Evolutionary conservation across 2,888 invertebrate species (phyloP).

Genomic region (Melanchra persicariae): DNA sequence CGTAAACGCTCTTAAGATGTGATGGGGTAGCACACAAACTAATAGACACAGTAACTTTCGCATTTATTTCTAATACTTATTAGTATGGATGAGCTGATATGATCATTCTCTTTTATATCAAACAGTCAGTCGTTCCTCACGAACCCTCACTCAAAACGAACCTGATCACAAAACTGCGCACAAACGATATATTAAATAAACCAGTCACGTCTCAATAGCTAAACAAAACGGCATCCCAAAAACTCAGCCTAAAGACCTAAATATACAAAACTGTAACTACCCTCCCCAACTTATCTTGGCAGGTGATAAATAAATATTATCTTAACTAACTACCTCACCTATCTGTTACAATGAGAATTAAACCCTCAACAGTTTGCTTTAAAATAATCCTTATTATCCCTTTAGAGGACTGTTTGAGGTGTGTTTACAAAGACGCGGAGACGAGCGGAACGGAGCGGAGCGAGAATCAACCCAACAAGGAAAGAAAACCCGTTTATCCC

Average conservation of each 20-base stretch:
- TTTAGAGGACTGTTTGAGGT: not conserved
- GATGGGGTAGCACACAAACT: too few relatives aligned
- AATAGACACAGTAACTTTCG: too few relatives aligned
- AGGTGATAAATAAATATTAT: conserved; percentile 58
- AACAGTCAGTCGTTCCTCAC: not conserved
- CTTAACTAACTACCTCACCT: conserved; percentile 35
- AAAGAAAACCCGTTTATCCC: too few relatives aligned
- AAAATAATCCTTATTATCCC: conserved; percentile 39
- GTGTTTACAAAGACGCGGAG: not conserved
- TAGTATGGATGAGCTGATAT: too few relatives aligned
- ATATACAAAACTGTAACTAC: conserved; percentile 37
- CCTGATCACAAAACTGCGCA: too few relatives aligned
- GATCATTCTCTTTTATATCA: too few relatives aligned
- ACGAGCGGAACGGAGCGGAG: not conserved
- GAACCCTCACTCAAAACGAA: not conserved
- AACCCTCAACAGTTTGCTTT: conserved; percentile 46
- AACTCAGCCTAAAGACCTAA: conserved; percentile 18
- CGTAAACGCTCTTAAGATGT: too few relatives aligned
- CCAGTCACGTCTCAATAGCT: conserved; percentile 28
- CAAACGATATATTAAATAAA: conserved; percentile 2
- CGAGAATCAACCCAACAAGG: not conserved
- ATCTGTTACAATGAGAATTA: conserved; percentile 43
- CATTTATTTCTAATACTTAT: too few relatives aligned
- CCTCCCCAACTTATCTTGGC: conserved; percentile 14
- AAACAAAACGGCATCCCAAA: conserved; percentile 15